Evolutionary conservation across 2,888 invertebrate genomes (phyloP), one percentile per base, ranked within the genome.

Genomic region (Callinectes sapidus): DNA sequence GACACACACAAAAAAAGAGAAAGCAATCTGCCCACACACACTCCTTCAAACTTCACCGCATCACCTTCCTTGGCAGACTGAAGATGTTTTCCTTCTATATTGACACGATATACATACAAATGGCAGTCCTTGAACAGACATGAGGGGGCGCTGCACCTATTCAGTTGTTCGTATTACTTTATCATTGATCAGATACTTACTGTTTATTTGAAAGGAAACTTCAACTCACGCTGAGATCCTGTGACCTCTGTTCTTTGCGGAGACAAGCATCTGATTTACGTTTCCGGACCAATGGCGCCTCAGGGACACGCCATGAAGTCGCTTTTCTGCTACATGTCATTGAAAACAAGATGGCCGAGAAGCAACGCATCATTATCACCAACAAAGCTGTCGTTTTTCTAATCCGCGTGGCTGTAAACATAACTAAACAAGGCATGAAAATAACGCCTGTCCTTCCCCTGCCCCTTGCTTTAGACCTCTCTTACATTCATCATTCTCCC

Each of bases 301-400:
- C 16, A 13, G 81, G 81, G 81, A 16, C 35, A 35, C 35, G 10
- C 81, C 10, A 16, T 81, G 81, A 81, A 35, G 81, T 81, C 81
- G 18, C 81, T 81, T 35, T 13, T 28, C 81, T 35, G 81, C 35
- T 81, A 35, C 35, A 10, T 81, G 35, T 81, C 35, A 81, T 81
- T 81, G 81, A 81, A 81, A 81, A n/a, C 81, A 81, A 18, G 81
- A 81, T 81, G 35, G 16, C 81, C 18, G 81, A 32, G 81, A 81
- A 16, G 81, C 3, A 81, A 81, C 81, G 81, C 81, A 35, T 81
- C 81, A 81, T 81, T 81, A 81, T 81, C 81, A 35, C 81, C 81
- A 81, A 81, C 81, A 81, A 81, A 81, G 35, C 81, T 81, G 81
- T 81, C 81, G 35, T 35, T 81, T 81, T 10, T 32, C 81, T 16